Base-by-base conservation (phyloP, 92 coral and sea anemone species). In the Hydrozoanthus gracilis region DNA sequence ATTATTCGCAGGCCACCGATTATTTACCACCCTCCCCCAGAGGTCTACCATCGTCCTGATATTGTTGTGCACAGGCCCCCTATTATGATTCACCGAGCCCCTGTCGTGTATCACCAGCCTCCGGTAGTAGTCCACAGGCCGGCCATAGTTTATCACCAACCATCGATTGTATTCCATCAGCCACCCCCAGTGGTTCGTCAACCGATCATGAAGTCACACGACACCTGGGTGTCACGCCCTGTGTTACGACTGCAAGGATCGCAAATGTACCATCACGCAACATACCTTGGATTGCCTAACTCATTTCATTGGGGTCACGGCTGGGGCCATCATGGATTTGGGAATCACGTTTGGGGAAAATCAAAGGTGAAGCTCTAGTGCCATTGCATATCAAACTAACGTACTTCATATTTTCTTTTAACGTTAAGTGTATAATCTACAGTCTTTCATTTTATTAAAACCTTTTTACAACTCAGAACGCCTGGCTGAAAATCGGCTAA, bases 21-120 rank as follows among this genome's bases (percentile, higher is more conserved):
- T 50, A 97, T 97, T 46, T 97, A 97, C 79, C 99, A 97, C 60
- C 99, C 99, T 68, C 99, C 99, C 5, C 99, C 99, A 8, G 99
- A 97, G 80, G 92, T 97, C 39, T 97, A 97, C 86, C 99, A 97
- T 82, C 98, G 99, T 1, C 99, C 99, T 0, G 93, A 95, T 18
- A 97, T 97, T 51, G 98, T 97, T 6, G 99, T 97, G 5, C 99
- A 97, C 79, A 90, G 99, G 70, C 94, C 99, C 15, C 99, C 99
- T 62, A 97, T 97, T 48, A 93, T 97, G 93, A 92, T 97, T 76
- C 98, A 97, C 72, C 93, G 99, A 8, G 99, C 99, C 44, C 94
- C 95, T 44, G 90, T 97, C 60, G 90, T 93, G 44, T 97, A 97
- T 73, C 99, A 97, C 82, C 99, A 97, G 84, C 94, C 99, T 44